Percentiles rank a stretch among this genome's conserved stretches.
Conservation (phyloP, 2,113 vertebrate genomes). For the Tupaia tana region DNA sequence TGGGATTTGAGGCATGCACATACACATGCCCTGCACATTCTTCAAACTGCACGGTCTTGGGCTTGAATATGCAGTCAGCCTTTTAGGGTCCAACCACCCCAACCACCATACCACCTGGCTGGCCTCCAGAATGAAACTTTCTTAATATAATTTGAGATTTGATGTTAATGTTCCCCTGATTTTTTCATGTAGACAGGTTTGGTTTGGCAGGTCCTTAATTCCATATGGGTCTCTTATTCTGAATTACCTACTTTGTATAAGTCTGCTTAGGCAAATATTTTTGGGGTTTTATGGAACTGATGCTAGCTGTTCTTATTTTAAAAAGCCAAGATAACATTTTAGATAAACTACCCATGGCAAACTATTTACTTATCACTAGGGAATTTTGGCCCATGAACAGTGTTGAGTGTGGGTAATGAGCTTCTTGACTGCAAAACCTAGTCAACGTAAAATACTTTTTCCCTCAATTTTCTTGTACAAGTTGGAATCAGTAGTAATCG, state of each 20-base stretch:
- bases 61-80: too few relatives aligned
- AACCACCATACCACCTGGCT: too few relatives aligned
- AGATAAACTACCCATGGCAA: neutral
- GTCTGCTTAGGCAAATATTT: slow-evolving; percentile 21
- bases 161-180: neutral
- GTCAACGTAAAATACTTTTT: neutral
- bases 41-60: too few relatives aligned
- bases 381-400: too few relatives aligned
- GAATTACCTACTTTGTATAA: neutral
- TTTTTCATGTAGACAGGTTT: slow-evolving; percentile 35
- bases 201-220: neutral
- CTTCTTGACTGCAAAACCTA: neutral
- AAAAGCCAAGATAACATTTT: neutral
- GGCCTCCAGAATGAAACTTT: too few relatives aligned
- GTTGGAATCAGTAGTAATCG: neutral
- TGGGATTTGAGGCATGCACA: too few relatives aligned
- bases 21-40: too few relatives aligned
- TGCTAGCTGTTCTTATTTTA: slow-evolving; percentile 40
- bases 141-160: neutral
- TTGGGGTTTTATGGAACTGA: slow-evolving; percentile 19
- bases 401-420: too few relatives aligned
- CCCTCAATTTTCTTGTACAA: neutral
- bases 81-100: too few relatives aligned
- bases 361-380: neutral
- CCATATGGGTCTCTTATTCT: neutral